Base-by-base conservation (phyloP, 2,888 invertebrate species). In the Hipparchia sbordonii region DNA sequence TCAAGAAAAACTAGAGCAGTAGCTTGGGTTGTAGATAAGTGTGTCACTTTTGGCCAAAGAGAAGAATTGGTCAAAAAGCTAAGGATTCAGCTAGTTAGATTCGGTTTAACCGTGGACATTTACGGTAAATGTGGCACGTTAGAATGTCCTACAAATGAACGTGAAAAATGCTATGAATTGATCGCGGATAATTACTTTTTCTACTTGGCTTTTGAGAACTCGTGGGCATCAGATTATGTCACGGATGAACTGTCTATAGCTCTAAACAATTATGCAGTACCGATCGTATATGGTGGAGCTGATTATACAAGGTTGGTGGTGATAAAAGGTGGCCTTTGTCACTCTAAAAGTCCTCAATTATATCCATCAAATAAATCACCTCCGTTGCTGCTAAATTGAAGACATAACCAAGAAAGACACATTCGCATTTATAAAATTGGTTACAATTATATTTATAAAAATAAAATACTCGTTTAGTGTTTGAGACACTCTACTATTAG, bases 261-360 rank as follows among this genome's bases (percentile, higher is more conserved):
- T 33, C 79, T 90, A 65, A 91, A 94, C 79, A 93, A 94, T 83
- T 90, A 94, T 78, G 89, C 95, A 9, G 85, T 95, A n/a, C 95
- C 95, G 0, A 93, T 95, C 10, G 95, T 95, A 45, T 95, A 94
- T 90, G 95, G 95, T 2, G 94, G 94, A 8, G 94, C 93, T 63
- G 93, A 95, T 84, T 95, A 96, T 82, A 82, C 74, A 6, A 82
- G 82, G 82, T 84, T 33, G 0, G 66, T 10, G 12, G 23, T 23
- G 23, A 23, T 23, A 23, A 23, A 23, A 23, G 23, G 23, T 23
- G 23, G 23, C 23, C 23, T 23, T 23, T 23, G 23, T 23, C 23
- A 23, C 23, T 23, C 23, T 23, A 23, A 23, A 23, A 23, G 23
- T 23, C 23, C 23, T 23, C 23, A 23, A 23, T 23, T 23, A 23